Evolutionary conservation across 2,113 vertebrate species (phyloP), one percentile per base, ranked within the genome.

Genomic region (Agelaius phoeniceus): DNA sequence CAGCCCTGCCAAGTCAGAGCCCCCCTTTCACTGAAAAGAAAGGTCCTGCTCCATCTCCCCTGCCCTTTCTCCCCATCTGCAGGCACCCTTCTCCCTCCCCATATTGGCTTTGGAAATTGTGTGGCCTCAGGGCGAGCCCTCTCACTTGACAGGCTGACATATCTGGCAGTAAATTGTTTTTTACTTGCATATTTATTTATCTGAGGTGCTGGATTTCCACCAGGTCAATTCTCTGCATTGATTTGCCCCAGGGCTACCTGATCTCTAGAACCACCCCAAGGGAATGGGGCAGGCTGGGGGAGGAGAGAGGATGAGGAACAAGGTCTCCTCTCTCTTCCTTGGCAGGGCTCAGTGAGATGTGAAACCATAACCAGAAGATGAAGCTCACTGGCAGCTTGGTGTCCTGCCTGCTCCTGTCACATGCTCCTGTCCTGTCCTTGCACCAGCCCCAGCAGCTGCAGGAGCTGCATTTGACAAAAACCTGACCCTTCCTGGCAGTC

Each of bases 171-270:
- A 77, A 88, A 77, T 19, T 48, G 21, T 30, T 84, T 74, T 69
- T 57, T 43, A 77, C 81, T 92, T 84, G 72, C 59, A n/a, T 91
- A 86, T 84, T 94, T 92, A 67, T 95, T 94, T 77, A 20, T 49
- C 27, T n/a, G n/a, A 2, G 12, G 65, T 71, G 55, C 55, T 90
- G 72, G 83, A 62, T 90, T 97, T 94, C 79, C 68, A 71, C 39
- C 71, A 30, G 79, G 68, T 94, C 86, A 92, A 22, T 95, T 89
- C 51, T 77, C 43, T 66, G 76, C 48, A 94, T 31, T 80, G 76
- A 86, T 93, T 88, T 90, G 75, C 72, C 83, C 51, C 65, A 31
- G 68, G 69, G 57, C 57, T 87, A 24, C 54, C 81, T 71, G 77
- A 67, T 58, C 82, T 35, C 43, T 55, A 17, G 26, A 58, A 55